Evolutionary conservation across 2,113 vertebrate species (phyloP).

Genomic region (Anhinga rufa): DNA sequence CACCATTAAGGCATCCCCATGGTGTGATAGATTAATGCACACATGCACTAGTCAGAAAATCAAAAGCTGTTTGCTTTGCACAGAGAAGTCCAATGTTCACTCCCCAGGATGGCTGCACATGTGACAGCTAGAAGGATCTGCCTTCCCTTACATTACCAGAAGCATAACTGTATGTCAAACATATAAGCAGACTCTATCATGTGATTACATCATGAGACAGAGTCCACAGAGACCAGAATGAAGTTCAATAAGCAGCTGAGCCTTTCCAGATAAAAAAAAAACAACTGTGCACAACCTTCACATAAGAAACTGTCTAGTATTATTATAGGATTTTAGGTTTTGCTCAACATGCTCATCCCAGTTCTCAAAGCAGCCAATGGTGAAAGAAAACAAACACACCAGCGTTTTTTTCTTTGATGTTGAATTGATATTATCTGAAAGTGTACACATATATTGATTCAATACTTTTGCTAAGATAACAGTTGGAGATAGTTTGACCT

Average conservation of each 20-base stretch:
- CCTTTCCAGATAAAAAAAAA: not conserved
- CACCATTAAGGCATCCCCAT: not conserved
- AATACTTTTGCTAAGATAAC: not conserved
- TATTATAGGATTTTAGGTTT: not conserved
- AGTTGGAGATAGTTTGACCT: not conserved
- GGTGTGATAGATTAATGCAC: fast-evolving
- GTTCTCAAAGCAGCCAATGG: not conserved
- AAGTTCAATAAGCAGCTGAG: not conserved
- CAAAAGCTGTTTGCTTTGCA: not conserved
- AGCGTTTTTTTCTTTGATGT: not conserved
- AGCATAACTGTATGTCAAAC: fast-evolving
- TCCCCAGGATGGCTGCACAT: not conserved
- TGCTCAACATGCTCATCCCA: not conserved
- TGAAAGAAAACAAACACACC: not conserved
- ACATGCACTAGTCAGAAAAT: not conserved
- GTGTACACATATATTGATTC: not conserved
- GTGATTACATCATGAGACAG: not conserved
- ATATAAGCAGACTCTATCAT: not conserved
- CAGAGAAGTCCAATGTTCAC: not conserved
- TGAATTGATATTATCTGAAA: not conserved
- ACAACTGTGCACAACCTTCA: not conserved
- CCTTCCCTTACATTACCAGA: too few relatives aligned
- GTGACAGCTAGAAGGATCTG: not conserved
- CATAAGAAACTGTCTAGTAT: not conserved
- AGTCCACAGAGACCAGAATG: not conserved